phyloP scores from a whole-genome alignment of 2,797 vertebrate species.

The Melanotaenia maccullochi region DNA sequence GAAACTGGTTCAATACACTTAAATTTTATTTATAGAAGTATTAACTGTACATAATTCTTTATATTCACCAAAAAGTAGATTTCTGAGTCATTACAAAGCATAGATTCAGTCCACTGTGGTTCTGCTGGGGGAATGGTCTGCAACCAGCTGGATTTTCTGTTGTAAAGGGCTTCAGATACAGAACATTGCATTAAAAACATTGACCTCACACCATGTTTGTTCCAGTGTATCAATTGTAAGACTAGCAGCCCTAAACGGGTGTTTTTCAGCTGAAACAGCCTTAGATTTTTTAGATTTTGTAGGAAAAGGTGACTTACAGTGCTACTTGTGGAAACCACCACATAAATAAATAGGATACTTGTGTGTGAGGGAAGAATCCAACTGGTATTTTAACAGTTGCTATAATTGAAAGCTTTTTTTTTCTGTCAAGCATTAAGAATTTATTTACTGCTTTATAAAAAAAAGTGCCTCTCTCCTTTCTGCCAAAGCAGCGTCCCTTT shows the following conservation, averaged over 20 bases:
- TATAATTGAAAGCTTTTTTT: conserved; percentile 22
- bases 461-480: conserved; percentile 66
- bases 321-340: conserved; percentile 50
- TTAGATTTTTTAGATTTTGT: conserved; percentile 65
- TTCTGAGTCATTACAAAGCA: conserved; percentile 41
- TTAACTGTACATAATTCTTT: conserved; percentile 82
- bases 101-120: conserved; percentile 62
- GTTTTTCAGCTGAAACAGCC: conserved; percentile 34
- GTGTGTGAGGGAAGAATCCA: conserved; percentile 38
- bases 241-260: conserved; percentile 41
- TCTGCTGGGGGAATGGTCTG: conserved; percentile 68
- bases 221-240: conserved; percentile 73
- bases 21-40: conserved; percentile 84
- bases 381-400: conserved; percentile 5
- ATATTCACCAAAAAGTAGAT: conserved; percentile 58
- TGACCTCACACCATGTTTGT: conserved; percentile 41
- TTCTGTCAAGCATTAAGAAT: conserved; percentile 12
- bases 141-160: conserved; percentile 55
- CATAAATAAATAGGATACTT: conserved; percentile 63
- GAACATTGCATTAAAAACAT: conserved; percentile 45
- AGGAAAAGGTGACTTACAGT: conserved; percentile 59
- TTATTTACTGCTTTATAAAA: conserved; percentile 40
- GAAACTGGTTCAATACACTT: conserved; percentile 54
- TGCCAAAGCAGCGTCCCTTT: conserved; percentile 61
- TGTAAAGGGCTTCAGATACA: conserved; percentile 28